These are phyloP conservation scores for Urocynchramus pylzowi DNA, from an alignment of 2,113 vertebrate species.

Conservation along the genomic window DNA sequence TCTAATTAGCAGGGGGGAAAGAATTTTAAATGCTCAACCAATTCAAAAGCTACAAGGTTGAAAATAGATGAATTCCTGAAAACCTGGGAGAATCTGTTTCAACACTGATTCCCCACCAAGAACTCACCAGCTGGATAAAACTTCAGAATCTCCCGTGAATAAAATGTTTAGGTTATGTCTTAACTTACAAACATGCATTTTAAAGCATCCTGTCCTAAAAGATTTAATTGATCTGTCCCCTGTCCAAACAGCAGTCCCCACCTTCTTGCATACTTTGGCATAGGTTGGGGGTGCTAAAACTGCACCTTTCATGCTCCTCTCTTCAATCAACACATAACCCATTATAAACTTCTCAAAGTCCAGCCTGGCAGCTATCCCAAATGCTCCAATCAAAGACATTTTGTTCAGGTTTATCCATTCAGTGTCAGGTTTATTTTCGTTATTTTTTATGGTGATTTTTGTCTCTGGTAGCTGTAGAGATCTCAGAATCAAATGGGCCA, in stretches of 20 bases:
- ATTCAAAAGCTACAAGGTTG: not conserved
- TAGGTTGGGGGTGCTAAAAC: not conserved
- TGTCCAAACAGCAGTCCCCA: conserved; percentile 18
- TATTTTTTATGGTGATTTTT: conserved; percentile 46
- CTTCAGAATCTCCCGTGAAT: conserved; percentile 1
- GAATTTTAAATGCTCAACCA: not conserved
- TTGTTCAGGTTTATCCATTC: conserved; percentile 65
- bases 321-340: conserved; percentile 63
- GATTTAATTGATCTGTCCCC: conserved; percentile 49
- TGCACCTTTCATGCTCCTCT: conserved; percentile 39
- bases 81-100: not conserved
- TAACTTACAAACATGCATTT: conserved; percentile 55
- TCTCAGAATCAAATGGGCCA: not conserved
- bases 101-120: not conserved
- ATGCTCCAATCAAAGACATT: conserved; percentile 63
- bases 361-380: conserved; percentile 59
- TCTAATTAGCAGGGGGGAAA: not conserved
- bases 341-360: conserved; percentile 62
- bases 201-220: conserved; percentile 55
- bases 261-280: conserved; percentile 28
- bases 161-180: conserved; percentile 55
- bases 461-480: conserved; percentile 39
- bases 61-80: conserved; percentile 21
- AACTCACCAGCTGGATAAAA: conserved; percentile 26
- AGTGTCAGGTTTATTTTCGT: conserved; percentile 38